Base-by-base conservation (phyloP, 2,113 vertebrate genomes). In the Cochlearius cochlearius region DNA sequence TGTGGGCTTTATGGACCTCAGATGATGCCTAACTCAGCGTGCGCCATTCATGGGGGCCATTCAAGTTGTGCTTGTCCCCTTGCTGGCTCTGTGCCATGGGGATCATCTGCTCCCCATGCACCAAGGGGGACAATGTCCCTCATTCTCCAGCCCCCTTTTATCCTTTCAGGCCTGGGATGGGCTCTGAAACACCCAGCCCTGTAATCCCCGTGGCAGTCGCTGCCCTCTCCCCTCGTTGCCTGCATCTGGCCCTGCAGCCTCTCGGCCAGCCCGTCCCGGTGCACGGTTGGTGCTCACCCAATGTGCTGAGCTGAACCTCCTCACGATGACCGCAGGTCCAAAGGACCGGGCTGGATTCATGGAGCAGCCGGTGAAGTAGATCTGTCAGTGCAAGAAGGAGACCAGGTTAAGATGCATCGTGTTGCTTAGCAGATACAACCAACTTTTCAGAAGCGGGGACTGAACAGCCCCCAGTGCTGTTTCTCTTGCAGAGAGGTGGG, bases 301-400 rank as follows among this genome's bases (percentile, higher is more conserved):
- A 8, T 98, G 98, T 0, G 93, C 78, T 0, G 93, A 2, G 84
- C 74, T 97, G 97, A 98, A 98, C 78, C 76, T 96, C 30, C 94
- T 98, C 92, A 97, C 96, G 79, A 98, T 12, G 7, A 98, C 98
- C 0, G 98, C 98, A 0, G 98, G 98, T 12, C 97, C 98, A 0
- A 98, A 98, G 59, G 98, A 98, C 16, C 98, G 97, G 20, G 98
- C 98, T 5, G 98, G 98, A 36, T 98, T 98, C 98, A 98, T 98
- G 96, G 98, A 98, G 89, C 98, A 98, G 88, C 98, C 98, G 0
- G 98, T 98, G 96, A 98, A 98, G 89, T 98, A 98, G 94, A 98
- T 98, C 98, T 98, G 95, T 45, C 5, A 8, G 55, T 5, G 56
- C 7, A 34, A 49, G 34, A 86, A 80, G 59, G 58, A 19, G 18